Conservation (phyloP, 92 coral and sea anemone species). For the Bergia puertoricense region DNA sequence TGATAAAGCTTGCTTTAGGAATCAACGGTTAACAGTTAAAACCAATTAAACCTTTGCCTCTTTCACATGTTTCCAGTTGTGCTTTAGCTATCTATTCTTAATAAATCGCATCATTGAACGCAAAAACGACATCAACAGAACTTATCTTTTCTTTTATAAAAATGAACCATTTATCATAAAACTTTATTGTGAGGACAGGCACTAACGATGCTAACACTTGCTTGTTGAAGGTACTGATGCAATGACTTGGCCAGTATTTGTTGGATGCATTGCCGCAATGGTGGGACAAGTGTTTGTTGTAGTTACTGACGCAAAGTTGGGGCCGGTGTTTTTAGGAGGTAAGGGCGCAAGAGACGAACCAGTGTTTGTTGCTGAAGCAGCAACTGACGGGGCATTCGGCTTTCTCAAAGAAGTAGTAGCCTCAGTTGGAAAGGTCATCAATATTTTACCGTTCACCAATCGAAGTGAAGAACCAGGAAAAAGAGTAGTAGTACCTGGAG, state of each 20-base stretch:
- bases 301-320: background rate
- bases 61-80: background rate
- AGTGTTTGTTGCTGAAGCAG: background rate
- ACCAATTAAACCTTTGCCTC: background rate
- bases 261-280: background rate
- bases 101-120: too few relatives aligned
- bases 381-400: background rate
- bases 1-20: background rate
- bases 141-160: background rate
- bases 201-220: background rate
- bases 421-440: slow-evolving; percentile 26
- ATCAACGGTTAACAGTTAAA: too few relatives aligned
- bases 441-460: slow-evolving; percentile 15
- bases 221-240: background rate
- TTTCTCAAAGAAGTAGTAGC: background rate
- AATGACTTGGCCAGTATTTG: background rate
- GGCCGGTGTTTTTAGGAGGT: background rate
- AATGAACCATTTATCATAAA: too few relatives aligned
- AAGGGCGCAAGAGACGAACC: background rate
- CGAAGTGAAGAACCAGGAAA: background rate
- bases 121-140: background rate
- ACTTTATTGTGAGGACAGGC: background rate
- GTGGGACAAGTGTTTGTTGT: background rate
- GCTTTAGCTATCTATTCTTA: too few relatives aligned
- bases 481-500: background rate